Evolutionary conservation across 2,113 vertebrate genomes (phyloP).

Genomic region (Choloepus hoffmanni): DNA sequence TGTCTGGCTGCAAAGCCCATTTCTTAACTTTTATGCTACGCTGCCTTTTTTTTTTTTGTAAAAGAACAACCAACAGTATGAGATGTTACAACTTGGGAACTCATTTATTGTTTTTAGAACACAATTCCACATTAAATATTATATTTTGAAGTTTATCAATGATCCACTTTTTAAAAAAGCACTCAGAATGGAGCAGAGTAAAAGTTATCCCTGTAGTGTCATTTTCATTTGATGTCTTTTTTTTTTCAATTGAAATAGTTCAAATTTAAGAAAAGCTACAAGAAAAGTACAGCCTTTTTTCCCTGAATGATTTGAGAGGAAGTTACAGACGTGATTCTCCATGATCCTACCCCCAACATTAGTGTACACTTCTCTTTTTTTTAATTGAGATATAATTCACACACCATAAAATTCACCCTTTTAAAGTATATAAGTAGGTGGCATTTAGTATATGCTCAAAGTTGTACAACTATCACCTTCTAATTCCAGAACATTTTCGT

Average conservation of each 20-base stretch:
- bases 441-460: not conserved
- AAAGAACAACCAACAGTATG: not conserved
- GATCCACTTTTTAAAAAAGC: not conserved
- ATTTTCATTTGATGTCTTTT: not conserved
- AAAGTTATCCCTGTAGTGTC: not conserved
- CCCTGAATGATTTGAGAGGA: not conserved
- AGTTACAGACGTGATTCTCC: not conserved
- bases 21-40: not conserved
- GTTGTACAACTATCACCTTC: not conserved
- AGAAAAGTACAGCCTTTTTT: not conserved
- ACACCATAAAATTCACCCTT: not conserved
- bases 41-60: not conserved
- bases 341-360: not conserved
- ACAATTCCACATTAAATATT: conserved; percentile 29
- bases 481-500: not conserved
- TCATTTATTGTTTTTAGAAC: not conserved
- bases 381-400: not conserved
- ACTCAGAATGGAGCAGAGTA: not conserved
- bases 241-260: conserved; percentile 35
- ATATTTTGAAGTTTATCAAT: not conserved
- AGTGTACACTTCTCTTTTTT: not conserved
- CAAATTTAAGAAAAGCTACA: not conserved
- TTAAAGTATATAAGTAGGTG: not conserved
- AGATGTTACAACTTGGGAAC: not conserved
- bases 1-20: not conserved